Conservation (phyloP, 2,113 vertebrate genomes). For the Lagopus leucura region DNA sequence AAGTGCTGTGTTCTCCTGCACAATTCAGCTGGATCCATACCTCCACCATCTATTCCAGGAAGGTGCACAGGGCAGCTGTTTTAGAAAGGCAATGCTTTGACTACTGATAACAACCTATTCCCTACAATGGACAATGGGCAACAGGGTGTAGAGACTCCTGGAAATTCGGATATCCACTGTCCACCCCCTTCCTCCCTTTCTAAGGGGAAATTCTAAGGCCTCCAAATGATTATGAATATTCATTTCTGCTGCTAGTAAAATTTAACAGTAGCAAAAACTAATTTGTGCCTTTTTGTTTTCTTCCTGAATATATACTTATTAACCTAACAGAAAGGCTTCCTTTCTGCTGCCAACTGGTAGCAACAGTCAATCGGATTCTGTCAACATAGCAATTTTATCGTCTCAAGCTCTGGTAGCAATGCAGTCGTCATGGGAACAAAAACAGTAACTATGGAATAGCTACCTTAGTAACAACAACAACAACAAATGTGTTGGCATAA, state of each 20-base stretch:
- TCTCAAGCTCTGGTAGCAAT: conserved; percentile 54
- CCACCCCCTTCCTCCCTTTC: not conserved
- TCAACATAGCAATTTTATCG: conserved; percentile 73
- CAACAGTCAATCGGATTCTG: conserved; percentile 76
- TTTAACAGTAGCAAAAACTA: conserved; percentile 21
- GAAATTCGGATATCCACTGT: not conserved
- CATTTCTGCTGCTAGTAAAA: conserved; percentile 38
- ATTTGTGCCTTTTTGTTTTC: conserved; percentile 45
- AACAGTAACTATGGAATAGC: conserved; percentile 65
- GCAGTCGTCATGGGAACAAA: conserved; percentile 74
- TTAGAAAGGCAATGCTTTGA: not conserved
- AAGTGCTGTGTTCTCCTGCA: not conserved
- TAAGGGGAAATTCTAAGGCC: not conserved
- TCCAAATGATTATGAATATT: not conserved
- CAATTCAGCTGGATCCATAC: not conserved
- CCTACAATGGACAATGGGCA: not conserved
- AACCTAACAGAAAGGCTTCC: conserved; percentile 29
- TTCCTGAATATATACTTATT: conserved; percentile 62
- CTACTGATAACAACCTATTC: not conserved
- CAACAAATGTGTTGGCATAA: conserved; percentile 54
- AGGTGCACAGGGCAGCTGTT: not conserved
- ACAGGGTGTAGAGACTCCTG: not conserved
- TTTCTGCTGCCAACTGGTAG: conserved; percentile 63
- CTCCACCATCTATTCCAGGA: not conserved
- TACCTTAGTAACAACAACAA: conserved; percentile 70